A percentile compares a stretch with the other conserved stretches of the same genome.
These are phyloP conservation scores for Atta texana DNA, from an alignment of 1,140 invertebrate genomes.

Conservation along the genomic window DNA sequence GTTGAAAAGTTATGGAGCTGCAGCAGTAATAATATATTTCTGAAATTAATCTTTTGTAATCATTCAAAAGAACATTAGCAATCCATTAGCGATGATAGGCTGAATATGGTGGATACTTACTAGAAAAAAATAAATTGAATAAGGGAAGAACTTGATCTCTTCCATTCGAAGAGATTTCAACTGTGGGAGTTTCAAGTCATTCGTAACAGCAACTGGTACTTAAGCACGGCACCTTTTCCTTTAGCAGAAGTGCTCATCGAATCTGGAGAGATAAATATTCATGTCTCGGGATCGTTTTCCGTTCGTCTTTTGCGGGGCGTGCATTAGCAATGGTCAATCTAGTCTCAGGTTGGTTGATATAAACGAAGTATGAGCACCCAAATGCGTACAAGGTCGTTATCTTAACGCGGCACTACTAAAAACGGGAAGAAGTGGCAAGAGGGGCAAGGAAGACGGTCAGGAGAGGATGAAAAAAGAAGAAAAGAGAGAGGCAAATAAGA, in stretches of 20 bases:
- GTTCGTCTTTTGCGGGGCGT: slow-evolving; percentile 70
- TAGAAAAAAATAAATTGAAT: slow-evolving; percentile 29
- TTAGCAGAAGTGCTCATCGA: slow-evolving; percentile 71
- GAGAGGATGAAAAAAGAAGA: slow-evolving; percentile 40
- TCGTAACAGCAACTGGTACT: slow-evolving; percentile 52
- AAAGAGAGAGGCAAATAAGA: slow-evolving; percentile 54
- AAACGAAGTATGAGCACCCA: slow-evolving; percentile 73
- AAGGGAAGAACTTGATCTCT: slow-evolving; percentile 22
- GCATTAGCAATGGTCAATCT: slow-evolving; percentile 80
- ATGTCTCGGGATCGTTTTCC: slow-evolving; percentile 63
- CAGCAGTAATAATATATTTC: background rate
- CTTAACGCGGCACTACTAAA: slow-evolving; percentile 78
- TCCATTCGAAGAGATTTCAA: slow-evolving; percentile 51
- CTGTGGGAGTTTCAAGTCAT: slow-evolving; percentile 49
- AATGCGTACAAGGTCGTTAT: slow-evolving; percentile 80
- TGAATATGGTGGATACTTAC: background rate
- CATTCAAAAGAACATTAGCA: background rate
- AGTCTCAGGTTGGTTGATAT: slow-evolving; percentile 68
- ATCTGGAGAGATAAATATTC: slow-evolving; percentile 76
- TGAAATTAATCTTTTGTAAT: slow-evolving; percentile 13
- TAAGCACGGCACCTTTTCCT: slow-evolving; percentile 70
- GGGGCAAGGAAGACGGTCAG: slow-evolving; percentile 26
- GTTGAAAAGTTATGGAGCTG: background rate
- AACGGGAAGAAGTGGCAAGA: slow-evolving; percentile 62
- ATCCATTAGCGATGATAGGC: slow-evolving; percentile 13